Percentiles rank a stretch among this genome's conserved stretches.
Evolutionary conservation across 1,140 invertebrate species (phyloP).

Genomic region (Heliconius melpomene): DNA sequence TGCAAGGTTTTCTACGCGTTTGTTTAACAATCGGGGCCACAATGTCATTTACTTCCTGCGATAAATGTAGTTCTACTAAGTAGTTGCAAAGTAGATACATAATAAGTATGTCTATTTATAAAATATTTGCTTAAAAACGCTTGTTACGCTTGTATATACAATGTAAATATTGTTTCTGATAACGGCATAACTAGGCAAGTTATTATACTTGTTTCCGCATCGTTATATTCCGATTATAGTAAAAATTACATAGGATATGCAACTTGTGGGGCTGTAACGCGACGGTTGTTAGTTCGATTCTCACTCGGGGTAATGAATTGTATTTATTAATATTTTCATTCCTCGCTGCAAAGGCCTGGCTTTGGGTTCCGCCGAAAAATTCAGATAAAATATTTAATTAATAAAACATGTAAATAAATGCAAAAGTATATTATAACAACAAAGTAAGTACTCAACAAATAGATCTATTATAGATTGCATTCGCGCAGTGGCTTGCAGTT

Average conservation of each 20-base stretch:
- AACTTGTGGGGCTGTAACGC: too few species aligned
- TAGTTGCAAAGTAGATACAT: neutral
- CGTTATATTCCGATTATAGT: neutral
- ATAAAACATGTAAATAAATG: too few species aligned
- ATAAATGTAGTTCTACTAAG: slow-evolving; percentile 37
- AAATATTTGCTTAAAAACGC: slow-evolving; percentile 1
- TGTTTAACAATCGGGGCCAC: slow-evolving; percentile 42
- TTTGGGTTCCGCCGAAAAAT: too few species aligned
- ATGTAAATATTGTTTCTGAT: neutral
- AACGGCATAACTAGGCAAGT: neutral
- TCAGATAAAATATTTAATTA: too few species aligned
- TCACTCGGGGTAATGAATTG: too few species aligned
- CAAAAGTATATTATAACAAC: neutral
- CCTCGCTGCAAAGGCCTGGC: too few species aligned
- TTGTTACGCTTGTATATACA: slow-evolving; percentile 14
- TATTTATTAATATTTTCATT: too few species aligned
- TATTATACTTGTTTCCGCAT: neutral
- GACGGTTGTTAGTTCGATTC: too few species aligned
- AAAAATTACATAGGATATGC: neutral
- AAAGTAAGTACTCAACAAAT: neutral
- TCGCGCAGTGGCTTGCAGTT: neutral
- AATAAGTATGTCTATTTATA: neutral
- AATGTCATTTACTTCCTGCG: slow-evolving; percentile 40
- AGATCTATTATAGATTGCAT: neutral
- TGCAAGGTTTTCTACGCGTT: slow-evolving; percentile 44